Percentiles rank a stretch among this genome's conserved stretches.
Conservation (phyloP, 2,888 invertebrate genomes). For the Parnassius glacialis region DNA sequence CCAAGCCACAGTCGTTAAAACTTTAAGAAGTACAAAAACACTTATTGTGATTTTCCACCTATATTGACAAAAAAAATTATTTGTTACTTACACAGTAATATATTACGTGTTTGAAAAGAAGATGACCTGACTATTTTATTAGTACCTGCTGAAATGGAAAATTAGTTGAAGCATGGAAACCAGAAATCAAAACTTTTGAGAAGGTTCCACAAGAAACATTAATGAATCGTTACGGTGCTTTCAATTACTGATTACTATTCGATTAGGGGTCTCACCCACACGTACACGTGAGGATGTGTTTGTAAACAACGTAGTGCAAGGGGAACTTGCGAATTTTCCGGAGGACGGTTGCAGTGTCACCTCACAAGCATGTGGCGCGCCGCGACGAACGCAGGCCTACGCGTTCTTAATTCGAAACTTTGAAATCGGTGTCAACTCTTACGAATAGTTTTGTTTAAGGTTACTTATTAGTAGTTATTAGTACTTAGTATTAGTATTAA, state of each 20-base stretch:
- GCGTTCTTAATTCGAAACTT: conserved; percentile 54
- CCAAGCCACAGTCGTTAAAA: too few species aligned
- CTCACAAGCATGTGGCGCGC: conserved; percentile 71
- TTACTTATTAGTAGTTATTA: not conserved
- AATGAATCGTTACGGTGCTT: conserved; percentile 68
- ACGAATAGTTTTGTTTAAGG: not conserved
- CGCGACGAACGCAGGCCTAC: conserved; percentile 70
- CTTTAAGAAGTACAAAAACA: too few species aligned
- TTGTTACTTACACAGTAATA: too few species aligned
- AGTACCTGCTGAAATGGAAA: too few species aligned
- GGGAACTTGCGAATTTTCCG: conserved; percentile 66
- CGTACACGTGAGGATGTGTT: conserved; percentile 40
- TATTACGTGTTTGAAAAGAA: too few species aligned
- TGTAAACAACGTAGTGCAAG: conserved; percentile 48
- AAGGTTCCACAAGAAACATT: conserved; percentile 41
- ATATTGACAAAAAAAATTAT: too few species aligned
- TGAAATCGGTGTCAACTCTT: conserved; percentile 33
- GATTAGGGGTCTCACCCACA: conserved; percentile 53
- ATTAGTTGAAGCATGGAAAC: not conserved
- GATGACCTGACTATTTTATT: not conserved
- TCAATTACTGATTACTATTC: conserved; percentile 63
- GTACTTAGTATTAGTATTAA: not conserved
- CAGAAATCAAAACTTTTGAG: conserved; percentile 4
- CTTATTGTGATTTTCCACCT: too few species aligned
- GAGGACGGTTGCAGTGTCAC: conserved; percentile 62